A percentile compares a stretch with the other conserved stretches of the same genome.
Evolutionary conservation across 2,113 vertebrate genomes (phyloP).

Genomic region (Pteruthius melanotis): DNA sequence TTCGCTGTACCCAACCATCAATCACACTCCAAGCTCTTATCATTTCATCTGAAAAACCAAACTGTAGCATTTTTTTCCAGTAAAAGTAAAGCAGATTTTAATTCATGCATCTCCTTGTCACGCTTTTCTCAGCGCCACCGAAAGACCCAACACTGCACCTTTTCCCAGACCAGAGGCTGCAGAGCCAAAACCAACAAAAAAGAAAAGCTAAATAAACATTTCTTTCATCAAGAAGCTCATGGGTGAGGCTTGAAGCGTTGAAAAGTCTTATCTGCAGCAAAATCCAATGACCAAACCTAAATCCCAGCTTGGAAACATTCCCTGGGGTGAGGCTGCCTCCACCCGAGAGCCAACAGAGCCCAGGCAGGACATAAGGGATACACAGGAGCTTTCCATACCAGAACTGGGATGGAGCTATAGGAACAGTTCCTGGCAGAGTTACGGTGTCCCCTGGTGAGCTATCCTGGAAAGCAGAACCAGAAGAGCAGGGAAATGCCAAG

Average conservation of each 20-base stretch:
- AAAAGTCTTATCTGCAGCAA: neutral
- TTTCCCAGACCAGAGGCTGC: neutral
- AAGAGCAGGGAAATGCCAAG: neutral
- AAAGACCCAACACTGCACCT: neutral
- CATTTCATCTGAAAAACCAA: neutral
- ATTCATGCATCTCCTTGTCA: accelerated
- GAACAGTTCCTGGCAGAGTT: neutral
- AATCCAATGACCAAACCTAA: neutral
- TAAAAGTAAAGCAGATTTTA: neutral
- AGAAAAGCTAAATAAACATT: neutral
- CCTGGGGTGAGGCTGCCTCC: accelerated
- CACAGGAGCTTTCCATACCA: neutral
- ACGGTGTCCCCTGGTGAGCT: accelerated
- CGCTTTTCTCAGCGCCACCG: neutral
- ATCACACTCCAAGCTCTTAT: neutral
- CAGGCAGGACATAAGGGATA: accelerated
- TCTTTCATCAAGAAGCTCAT: slow-evolving; percentile 20
- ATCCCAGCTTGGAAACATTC: neutral
- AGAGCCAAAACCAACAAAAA: neutral
- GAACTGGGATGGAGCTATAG: neutral
- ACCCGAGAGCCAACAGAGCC: neutral
- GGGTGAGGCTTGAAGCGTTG: neutral
- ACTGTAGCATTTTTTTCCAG: neutral
- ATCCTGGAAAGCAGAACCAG: neutral
- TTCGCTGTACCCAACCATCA: neutral